These are phyloP conservation scores for Zosterops japonicus DNA, from an alignment of 2,113 vertebrate species.

Conservation along the genomic window DNA sequence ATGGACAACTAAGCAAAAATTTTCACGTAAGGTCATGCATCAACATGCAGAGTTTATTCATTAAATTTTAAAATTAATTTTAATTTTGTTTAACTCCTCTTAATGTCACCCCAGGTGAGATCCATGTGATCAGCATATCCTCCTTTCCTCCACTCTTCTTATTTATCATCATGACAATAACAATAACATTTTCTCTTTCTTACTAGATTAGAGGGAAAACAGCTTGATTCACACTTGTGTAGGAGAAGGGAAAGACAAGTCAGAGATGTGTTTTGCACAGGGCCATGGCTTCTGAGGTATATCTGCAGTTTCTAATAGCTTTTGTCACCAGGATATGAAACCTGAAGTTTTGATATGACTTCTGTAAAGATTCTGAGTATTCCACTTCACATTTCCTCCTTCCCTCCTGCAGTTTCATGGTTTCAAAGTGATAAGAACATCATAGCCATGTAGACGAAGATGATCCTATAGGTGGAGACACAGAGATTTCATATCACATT, in stretches of 20 bases:
- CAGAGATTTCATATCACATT: slow-evolving; percentile 16
- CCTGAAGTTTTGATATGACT: not conserved
- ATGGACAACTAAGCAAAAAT: not conserved
- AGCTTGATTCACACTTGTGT: not conserved
- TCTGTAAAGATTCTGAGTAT: not conserved
- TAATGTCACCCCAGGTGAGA: not conserved
- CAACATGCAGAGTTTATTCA: not conserved
- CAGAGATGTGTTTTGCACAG: not conserved
- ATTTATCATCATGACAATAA: slow-evolving; percentile 37
- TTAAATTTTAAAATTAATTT: not conserved
- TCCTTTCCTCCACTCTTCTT: slow-evolving; percentile 12
- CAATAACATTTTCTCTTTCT: slow-evolving; percentile 21
- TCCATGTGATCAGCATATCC: not conserved
- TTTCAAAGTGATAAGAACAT: not conserved
- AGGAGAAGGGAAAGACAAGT: not conserved
- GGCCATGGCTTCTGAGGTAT: not conserved
- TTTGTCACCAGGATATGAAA: not conserved
- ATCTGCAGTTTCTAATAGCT: not conserved
- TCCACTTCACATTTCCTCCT: not conserved
- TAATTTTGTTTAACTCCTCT: not conserved
- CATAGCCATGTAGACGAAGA: not conserved
- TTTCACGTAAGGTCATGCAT: not conserved
- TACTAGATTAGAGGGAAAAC: not conserved
- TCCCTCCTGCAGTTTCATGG: not conserved
- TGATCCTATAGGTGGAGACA: not conserved